These are phyloP conservation scores for Montipora foliosa DNA, from an alignment of 64 coral and sea anemone genomes.

Conservation along the genomic window DNA sequence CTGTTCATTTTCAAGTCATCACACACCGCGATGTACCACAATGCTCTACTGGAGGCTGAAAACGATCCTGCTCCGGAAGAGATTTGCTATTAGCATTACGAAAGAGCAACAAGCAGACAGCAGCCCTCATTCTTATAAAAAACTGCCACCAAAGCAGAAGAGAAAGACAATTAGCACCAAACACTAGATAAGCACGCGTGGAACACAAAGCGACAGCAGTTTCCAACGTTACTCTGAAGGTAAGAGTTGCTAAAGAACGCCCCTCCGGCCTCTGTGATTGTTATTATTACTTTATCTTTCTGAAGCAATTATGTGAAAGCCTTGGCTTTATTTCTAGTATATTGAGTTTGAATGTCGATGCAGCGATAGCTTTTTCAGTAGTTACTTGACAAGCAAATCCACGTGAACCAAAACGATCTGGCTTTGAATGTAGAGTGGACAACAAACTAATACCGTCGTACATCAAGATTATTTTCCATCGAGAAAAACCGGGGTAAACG, in stretches of 20 bases:
- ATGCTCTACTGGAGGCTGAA: background rate
- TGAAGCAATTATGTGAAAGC: background rate
- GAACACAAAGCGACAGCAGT: background rate
- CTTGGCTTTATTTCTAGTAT: background rate
- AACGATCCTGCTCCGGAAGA: background rate
- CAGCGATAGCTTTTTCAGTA: background rate
- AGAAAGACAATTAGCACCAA: background rate
- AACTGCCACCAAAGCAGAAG: background rate
- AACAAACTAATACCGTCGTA: no score
- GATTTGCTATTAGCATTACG: background rate
- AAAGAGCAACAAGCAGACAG: background rate
- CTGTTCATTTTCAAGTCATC: conserved; percentile 45
- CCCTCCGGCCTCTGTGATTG: no score
- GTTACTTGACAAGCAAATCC: background rate
- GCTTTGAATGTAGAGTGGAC: no score
- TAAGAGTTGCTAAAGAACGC: background rate
- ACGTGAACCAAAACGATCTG: background rate
- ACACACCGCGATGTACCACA: background rate
- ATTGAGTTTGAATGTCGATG: background rate
- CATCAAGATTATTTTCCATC: no score
- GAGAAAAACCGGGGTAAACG: no score
- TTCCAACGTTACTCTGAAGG: background rate
- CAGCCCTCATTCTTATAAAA: background rate
- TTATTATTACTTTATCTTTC: background rate
- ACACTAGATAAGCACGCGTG: background rate